phyloP scores from a whole-genome alignment of 2,888 invertebrate genomes.

The Laspeyria flexula region DNA sequence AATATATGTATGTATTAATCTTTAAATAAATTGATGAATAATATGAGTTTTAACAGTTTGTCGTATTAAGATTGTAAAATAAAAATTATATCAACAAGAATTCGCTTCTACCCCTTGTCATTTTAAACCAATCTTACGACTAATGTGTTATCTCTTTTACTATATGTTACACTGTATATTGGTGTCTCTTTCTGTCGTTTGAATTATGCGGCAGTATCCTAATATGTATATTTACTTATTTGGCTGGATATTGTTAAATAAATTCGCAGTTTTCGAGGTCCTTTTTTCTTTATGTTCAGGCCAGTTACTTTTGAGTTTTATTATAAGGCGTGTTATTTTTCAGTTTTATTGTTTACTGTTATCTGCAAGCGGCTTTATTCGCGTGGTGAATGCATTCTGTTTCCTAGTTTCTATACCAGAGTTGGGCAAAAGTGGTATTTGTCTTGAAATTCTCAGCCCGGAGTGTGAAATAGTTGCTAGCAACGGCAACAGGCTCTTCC shows the following conservation, averaged over 20 bases:
- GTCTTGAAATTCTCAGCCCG: too few relatives aligned
- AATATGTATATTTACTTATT: conserved; percentile 32
- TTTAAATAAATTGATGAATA: conserved; percentile 34
- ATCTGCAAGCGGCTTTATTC: too few relatives aligned
- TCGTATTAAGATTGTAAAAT: conserved; percentile 51
- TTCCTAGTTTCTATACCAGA: too few relatives aligned
- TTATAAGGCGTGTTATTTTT: background rate
- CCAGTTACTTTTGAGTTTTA: background rate
- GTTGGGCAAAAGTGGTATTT: too few relatives aligned
- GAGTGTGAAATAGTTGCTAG: too few relatives aligned
- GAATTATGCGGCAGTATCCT: conserved; percentile 18
- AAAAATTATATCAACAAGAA: conserved; percentile 29
- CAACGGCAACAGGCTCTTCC: too few relatives aligned
- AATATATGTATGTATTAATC: conserved; percentile 26
- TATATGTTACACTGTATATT: conserved; percentile 6
- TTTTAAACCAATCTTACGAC: conserved; percentile 52
- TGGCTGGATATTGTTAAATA: conserved; percentile 16
- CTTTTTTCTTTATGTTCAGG: background rate
- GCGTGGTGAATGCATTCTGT: too few relatives aligned
- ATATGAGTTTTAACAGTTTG: conserved; percentile 48
- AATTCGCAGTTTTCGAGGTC: conserved; percentile 13
- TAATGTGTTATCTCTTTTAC: conserved; percentile 27
- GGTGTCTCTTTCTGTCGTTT: conserved; percentile 16
- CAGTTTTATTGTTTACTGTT: too few relatives aligned
- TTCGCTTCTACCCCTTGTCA: conserved; percentile 36